Base-by-base conservation (phyloP, 2,888 invertebrate species). In the Dermolepida albohirtum region DNA sequence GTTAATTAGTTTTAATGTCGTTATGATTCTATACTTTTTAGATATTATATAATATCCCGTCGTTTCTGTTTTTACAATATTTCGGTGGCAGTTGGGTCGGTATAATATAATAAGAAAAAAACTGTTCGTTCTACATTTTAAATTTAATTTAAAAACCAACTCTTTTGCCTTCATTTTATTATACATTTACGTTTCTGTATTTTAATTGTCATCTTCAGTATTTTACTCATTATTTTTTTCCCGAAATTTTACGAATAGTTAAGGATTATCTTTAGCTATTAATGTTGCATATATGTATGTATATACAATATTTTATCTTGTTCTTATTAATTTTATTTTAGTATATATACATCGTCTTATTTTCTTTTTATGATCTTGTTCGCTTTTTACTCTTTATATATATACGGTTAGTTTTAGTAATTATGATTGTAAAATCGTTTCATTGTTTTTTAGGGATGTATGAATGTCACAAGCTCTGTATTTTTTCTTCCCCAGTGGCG, bases 401-500 rank as follows among this genome's bases (percentile, higher is more conserved):
- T 57, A 34, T 34, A 34, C 6, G 6, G 6, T 59, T 59, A 44
- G 44, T 44, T 59, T 44, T 59, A 59, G 16, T 34, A 59, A n/a
- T 22, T 44, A 59, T 59, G 59, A 59, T 59, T 59, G 59, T 59
- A 59, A 47, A 44, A 59, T 59, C 29, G 59, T 59, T 34, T 54
- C 29, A 34, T 34, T 34, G 34, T 34, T 34, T 34, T 34, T 10
- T 2, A 10, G 10, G 2, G 6, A 10, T 34, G 34, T 34, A 6
- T 34, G 34, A 34, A 34, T 34, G 34, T 59, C 44, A 44, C 44
- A 27, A 59, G 59, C 44, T 59, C 55, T 47, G 10, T 47, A 34
- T 10, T 34, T 10, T 50, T n/a, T 54, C 40, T 54, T 5, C 10
- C 34, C 59, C 44, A 27, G 6, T 6, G 6, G 34, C 34, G 22